Conservation (phyloP, 2,797 vertebrate species). For the Hippoglossus hippoglossus region DNA sequence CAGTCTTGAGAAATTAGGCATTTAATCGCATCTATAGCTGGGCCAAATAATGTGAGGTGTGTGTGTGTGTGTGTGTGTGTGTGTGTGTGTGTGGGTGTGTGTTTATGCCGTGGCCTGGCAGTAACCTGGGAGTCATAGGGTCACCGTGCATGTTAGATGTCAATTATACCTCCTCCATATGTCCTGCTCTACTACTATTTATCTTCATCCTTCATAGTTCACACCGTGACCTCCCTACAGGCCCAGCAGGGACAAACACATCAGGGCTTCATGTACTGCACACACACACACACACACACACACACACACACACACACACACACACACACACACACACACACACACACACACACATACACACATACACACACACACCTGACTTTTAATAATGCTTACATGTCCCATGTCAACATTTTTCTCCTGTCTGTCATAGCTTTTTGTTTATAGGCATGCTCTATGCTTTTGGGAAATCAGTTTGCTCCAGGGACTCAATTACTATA, state of each 20-base stretch:
- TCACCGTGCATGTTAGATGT: conserved; percentile 82
- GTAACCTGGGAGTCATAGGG: conserved; percentile 79
- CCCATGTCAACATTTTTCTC: conserved; percentile 63
- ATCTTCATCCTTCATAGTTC: conserved; percentile 84
- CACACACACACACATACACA: conserved; percentile 22
- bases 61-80: neutral
- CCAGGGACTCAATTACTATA: conserved; percentile 67
- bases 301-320: neutral
- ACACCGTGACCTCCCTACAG: conserved; percentile 78
- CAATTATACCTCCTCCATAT: conserved; percentile 83
- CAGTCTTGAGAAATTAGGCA: conserved; percentile 2
- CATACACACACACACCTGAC: conserved; percentile 39
- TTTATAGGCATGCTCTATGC: conserved; percentile 42
- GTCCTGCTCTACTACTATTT: conserved; percentile 77
- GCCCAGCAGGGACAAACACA: conserved; percentile 69
- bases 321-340: conserved; percentile 41
- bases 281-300: conserved; percentile 34
- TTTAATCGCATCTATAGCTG: conserved; percentile 21
- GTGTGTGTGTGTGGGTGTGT: conserved; percentile 19
- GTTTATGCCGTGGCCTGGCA: conserved; percentile 48
- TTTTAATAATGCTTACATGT: conserved; percentile 69
- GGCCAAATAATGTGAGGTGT: conserved; percentile 10
- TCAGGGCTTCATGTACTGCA: conserved; percentile 41
- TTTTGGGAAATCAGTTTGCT: conserved; percentile 61
- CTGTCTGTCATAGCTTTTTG: conserved; percentile 60